Percentiles rank a stretch among this genome's conserved stretches.
Conservation (phyloP, 1,140 invertebrate species). For the Acromyrmex heyeri region DNA sequence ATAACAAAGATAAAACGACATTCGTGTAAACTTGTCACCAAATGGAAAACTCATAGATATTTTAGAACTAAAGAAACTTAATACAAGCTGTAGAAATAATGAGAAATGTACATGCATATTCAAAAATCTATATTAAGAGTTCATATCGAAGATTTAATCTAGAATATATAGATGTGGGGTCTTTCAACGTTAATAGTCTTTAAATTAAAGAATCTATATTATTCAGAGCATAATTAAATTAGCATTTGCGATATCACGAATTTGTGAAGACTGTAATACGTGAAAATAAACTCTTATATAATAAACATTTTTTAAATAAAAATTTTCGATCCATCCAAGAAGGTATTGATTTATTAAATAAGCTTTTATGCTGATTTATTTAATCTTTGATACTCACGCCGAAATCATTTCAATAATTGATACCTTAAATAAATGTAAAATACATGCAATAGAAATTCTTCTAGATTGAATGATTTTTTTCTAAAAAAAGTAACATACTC, state of each 20-base stretch:
- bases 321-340: not conserved
- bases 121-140: not conserved
- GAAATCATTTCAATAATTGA: not conserved
- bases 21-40: too few relatives aligned
- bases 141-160: not conserved
- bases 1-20: too few relatives aligned
- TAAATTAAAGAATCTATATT: not conserved
- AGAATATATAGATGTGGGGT: not conserved
- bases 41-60: too few relatives aligned
- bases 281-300: not conserved
- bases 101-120: not conserved
- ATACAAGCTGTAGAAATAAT: constrained; percentile 1
- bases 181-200: not conserved
- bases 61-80: not conserved
- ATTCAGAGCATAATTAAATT: not conserved
- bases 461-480: not conserved
- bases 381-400: not conserved
- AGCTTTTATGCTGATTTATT: not conserved
- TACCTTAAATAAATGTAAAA: not conserved
- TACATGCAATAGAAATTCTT: not conserved
- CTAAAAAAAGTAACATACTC: not conserved
- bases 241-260: not conserved
- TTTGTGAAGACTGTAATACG: not conserved
- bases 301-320: constrained; percentile 7
- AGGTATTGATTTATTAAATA: not conserved